Conservation (phyloP, 2,113 vertebrate species). For the Lepidothrix coronata region DNA sequence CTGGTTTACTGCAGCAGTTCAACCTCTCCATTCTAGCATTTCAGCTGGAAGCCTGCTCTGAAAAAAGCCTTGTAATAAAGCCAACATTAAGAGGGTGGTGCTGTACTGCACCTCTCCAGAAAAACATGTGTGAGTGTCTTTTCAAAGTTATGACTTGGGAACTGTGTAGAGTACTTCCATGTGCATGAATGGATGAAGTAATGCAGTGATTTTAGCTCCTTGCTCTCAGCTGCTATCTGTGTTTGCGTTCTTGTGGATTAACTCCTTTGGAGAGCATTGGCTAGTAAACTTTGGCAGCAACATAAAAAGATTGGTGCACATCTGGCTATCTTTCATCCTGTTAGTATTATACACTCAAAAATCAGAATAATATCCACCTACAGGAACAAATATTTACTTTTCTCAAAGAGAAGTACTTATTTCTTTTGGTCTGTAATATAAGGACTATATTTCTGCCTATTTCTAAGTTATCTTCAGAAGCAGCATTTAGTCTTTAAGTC, state of each 20-base stretch:
- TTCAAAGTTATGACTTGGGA: not conserved
- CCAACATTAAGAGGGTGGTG: not conserved
- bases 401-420: not conserved
- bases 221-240: not conserved
- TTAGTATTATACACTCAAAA: not conserved
- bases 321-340: not conserved
- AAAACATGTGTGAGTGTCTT: not conserved
- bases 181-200: not conserved
- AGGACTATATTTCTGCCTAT: not conserved
- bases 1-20: not conserved
- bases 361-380: not conserved
- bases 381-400: not conserved
- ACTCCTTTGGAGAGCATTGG: not conserved
- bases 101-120: not conserved
- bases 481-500: not conserved
- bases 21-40: not conserved
- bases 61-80: not conserved
- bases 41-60: not conserved
- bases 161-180: not conserved
- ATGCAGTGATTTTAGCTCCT: not conserved
- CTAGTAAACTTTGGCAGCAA: not conserved
- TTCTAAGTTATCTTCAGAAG: not conserved
- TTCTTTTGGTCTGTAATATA: not conserved
- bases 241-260: not conserved
- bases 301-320: not conserved